These are phyloP conservation scores for Epirrhoe alternata DNA, from an alignment of 2,888 invertebrate genomes.

Conservation along the genomic window DNA sequence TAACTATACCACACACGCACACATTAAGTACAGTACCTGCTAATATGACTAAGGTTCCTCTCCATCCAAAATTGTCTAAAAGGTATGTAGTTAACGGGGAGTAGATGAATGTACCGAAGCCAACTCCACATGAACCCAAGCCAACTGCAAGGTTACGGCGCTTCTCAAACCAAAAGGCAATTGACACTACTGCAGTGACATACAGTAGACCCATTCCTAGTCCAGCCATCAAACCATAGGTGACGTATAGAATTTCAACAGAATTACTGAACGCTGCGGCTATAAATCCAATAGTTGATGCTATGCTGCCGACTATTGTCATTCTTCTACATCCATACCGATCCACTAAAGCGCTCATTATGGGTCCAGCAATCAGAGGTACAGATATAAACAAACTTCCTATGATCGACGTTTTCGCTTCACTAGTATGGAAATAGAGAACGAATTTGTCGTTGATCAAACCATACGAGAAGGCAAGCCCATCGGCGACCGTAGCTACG, in stretches of 20 bases:
- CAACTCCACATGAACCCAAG: slow-evolving; percentile 94
- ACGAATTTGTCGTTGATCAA: slow-evolving; percentile 93
- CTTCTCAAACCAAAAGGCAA: slow-evolving; percentile 97
- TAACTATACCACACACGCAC: slow-evolving; percentile 93
- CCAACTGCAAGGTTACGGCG: slow-evolving; percentile 94
- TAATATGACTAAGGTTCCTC: slow-evolving; percentile 90
- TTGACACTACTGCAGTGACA: slow-evolving; percentile 95
- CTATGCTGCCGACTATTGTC: slow-evolving; percentile 90
- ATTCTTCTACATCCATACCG: slow-evolving; percentile 92
- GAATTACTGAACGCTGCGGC: slow-evolving; percentile 89
- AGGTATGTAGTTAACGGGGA: slow-evolving; percentile 93
- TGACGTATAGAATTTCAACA: slow-evolving; percentile 91
- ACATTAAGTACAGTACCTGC: slow-evolving; percentile 94
- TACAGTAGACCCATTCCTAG: slow-evolving; percentile 93
- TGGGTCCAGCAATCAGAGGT: slow-evolving; percentile 93
- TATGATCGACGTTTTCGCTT: slow-evolving; percentile 94
- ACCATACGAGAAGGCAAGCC: slow-evolving; percentile 96
- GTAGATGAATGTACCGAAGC: slow-evolving; percentile 95
- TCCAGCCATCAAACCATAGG: slow-evolving; percentile 94
- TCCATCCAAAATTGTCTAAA: slow-evolving; percentile 91
- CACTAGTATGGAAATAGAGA: slow-evolving; percentile 90
- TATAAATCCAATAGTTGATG: slow-evolving; percentile 91
- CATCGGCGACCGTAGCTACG: slow-evolving; percentile 95
- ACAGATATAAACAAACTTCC: slow-evolving; percentile 96
- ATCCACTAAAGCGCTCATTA: slow-evolving; percentile 94